A percentile compares a stretch with the other conserved stretches of the same genome.
Conservation (phyloP, 2,797 vertebrate genomes). For the Eptatretus atami region DNA sequence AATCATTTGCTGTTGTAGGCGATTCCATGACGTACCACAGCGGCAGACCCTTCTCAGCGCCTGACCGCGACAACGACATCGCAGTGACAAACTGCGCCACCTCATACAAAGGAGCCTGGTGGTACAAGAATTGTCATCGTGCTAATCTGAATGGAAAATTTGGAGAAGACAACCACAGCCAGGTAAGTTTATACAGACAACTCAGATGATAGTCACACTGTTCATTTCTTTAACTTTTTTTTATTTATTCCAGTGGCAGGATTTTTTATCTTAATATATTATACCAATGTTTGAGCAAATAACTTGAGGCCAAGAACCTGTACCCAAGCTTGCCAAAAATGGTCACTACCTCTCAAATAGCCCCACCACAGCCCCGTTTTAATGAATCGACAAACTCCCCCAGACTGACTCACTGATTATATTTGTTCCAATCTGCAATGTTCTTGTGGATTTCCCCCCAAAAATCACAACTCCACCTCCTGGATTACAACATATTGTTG, state of each 20-base stretch:
- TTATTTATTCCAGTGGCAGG: not conserved
- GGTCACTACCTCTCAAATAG: too few species aligned
- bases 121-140: conserved; percentile 97
- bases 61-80: conserved; percentile 84
- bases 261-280: too few species aligned
- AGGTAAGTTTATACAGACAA: conserved; percentile 24
- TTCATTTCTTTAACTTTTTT: not conserved
- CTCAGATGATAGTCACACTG: not conserved
- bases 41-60: conserved; percentile 77
- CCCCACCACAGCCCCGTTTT: too few species aligned
- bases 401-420: too few species aligned
- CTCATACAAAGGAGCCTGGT: conserved; percentile 98
- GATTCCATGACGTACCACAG: conserved; percentile 92
- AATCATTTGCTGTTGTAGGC: conserved; percentile 17
- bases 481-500: too few species aligned
- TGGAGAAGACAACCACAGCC: conserved; percentile 82
- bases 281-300: too few species aligned
- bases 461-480: too few species aligned
- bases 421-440: too few species aligned
- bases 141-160: conserved; percentile 97
- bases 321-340: too few species aligned
- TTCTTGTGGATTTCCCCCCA: too few species aligned
- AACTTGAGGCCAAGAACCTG: too few species aligned
- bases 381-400: too few species aligned
- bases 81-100: conserved; percentile 91